A percentile compares a stretch with the other conserved stretches of the same genome.
phyloP scores from a whole-genome alignment of 2,113 vertebrate genomes.

The Apodemus sylvaticus region DNA sequence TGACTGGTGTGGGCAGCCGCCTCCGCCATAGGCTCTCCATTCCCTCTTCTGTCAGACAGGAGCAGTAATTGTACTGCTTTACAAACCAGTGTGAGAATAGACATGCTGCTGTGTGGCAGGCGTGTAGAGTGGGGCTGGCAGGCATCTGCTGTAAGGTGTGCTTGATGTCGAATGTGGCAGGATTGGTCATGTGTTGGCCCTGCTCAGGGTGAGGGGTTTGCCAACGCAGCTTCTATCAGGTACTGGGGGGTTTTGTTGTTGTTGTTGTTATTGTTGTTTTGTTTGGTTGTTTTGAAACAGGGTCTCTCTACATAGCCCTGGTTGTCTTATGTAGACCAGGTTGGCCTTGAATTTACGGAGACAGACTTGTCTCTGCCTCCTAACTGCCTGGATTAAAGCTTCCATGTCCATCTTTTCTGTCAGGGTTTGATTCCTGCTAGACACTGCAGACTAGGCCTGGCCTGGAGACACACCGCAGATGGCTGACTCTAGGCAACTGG shows the following conservation, averaged over 20 bases:
- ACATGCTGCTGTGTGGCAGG: neutral
- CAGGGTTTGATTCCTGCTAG: neutral
- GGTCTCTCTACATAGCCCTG: neutral
- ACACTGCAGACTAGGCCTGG: neutral
- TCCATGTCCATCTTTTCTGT: neutral
- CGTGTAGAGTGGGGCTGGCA: neutral
- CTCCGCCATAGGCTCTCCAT: neutral
- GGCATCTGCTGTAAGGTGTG: neutral
- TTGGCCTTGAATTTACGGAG: neutral
- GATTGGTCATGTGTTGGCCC: neutral
- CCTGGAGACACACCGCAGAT: neutral
- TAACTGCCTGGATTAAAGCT: neutral
- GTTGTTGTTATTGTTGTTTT: neutral
- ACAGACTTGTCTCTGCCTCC: neutral
- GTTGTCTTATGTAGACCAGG: neutral
- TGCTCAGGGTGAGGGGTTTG: no score
- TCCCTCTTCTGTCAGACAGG: slow-evolving; percentile 12
- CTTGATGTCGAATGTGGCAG: neutral
- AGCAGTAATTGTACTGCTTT: neutral
- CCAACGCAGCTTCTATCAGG: neutral
- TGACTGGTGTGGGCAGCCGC: neutral
- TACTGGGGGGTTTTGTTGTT: no score
- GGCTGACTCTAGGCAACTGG: rapidly evolving
- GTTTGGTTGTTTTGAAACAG: neutral
- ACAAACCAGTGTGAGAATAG: neutral